Evolutionary conservation across 1,140 invertebrate genomes (phyloP), one percentile per base, ranked within the genome.

Genomic region (Drosophila nannoptera): DNA sequence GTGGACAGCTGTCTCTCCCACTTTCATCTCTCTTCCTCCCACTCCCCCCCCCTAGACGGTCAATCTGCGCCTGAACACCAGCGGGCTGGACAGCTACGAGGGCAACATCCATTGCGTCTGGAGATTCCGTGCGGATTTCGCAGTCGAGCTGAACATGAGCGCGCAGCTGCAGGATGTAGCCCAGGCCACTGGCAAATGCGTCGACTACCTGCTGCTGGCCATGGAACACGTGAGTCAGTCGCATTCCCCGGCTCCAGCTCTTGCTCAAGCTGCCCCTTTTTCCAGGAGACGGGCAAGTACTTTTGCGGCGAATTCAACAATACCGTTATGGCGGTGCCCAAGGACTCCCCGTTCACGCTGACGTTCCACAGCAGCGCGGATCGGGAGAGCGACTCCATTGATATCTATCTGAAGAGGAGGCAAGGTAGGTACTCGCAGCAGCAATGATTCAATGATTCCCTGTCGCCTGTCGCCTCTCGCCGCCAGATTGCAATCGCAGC

Each of bases 91-190:
- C 2, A 62, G 16, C 22, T 46, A 58, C 7, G 72, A 56, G 8
- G 73, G 73, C 7, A 75, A 42, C 38, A 22, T 76, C 5, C 77
- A 88, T 7, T 88, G 87, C 22, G 33, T 49, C 1, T 88, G 87
- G 87, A 54, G 35, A 1, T 63, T 88, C 4, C 60, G 35, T 2
- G 12, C 50, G 0, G 8, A 35, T 0, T 9, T 70, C 11, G 69
- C 78, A 33, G 7, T 88, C 0, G 45, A 71, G 2, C 61, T 88
- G 0, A 48, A 70, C 7, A 49, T 71, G 11, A 22, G 22, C 22
- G 35, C 87, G 0, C 59, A 55, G 6, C 56, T 88, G 0, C 67
- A 56, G 22, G 72, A 71, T 45, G 31, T 69, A 8, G 82, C 87
- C 0, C 73, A 73, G n/a, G 2, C 45, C 2, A 80, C 80, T 0